Evolutionary conservation across 2,888 invertebrate species (phyloP).

Genomic region (Limenitis camilla): DNA sequence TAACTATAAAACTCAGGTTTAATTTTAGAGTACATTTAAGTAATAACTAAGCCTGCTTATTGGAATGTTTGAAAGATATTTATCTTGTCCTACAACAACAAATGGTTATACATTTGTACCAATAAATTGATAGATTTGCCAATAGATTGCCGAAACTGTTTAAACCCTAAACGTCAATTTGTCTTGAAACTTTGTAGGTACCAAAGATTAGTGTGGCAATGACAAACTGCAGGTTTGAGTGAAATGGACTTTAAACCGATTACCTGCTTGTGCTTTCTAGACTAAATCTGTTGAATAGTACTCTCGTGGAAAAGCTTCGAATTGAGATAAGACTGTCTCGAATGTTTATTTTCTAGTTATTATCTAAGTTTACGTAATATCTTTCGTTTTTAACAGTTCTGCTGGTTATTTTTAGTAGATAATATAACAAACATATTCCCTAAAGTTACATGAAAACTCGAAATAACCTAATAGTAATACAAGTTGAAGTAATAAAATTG

Average conservation of each 20-base stretch:
- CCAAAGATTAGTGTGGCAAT: constrained; percentile 15
- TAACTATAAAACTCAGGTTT: no score
- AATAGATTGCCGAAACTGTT: not conserved
- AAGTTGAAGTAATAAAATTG: no score
- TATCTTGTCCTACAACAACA: not conserved
- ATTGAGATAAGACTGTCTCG: constrained; percentile 4
- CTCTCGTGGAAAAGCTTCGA: constrained; percentile 1
- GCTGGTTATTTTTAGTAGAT: no score
- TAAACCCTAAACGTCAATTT: constrained; percentile 8
- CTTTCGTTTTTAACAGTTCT: no score
- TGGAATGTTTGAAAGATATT: not conserved
- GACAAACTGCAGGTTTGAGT: constrained; percentile 14
- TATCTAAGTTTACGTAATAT: no score
- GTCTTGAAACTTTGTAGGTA: constrained; percentile 4
- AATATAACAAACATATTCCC: no score
- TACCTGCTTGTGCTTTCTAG: constrained; percentile 7
- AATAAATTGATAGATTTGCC: not conserved
- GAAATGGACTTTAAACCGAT: constrained; percentile 16
- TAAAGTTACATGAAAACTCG: not conserved
- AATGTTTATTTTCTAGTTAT: no score
- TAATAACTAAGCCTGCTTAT: not conserved
- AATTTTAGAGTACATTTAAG: no score
- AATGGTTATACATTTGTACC: not conserved
- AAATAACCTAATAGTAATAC: no score
- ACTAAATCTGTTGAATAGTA: constrained; percentile 11